A percentile compares a stretch with the other conserved stretches of the same genome.
These are phyloP conservation scores for Orius insidiosus DNA, from an alignment of 1,140 invertebrate species.

Conservation along the genomic window DNA sequence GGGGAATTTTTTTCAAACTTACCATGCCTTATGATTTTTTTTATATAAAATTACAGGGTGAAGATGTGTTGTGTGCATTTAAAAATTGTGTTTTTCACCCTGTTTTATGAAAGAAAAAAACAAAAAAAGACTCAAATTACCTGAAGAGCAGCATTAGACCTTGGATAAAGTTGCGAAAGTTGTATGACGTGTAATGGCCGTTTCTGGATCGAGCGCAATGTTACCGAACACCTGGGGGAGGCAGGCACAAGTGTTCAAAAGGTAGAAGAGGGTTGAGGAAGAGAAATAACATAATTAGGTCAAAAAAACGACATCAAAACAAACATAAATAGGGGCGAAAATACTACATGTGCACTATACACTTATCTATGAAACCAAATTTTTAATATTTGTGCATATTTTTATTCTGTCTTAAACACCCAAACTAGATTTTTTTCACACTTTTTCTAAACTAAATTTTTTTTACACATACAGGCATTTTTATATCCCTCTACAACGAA, in stretches of 20 bases:
- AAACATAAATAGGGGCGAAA: constrained; percentile 4
- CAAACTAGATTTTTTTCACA: no score
- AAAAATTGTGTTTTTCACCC: no score
- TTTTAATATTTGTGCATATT: no score
- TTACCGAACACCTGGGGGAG: constrained; percentile 85
- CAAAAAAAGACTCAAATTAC: constrained; percentile 42
- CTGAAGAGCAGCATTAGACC: constrained; percentile 97
- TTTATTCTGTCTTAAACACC: no score
- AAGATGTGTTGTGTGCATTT: neutral
- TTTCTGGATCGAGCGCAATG: constrained; percentile 79
- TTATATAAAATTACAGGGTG: neutral
- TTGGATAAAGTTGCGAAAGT: constrained; percentile 97
- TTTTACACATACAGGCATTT: no score
- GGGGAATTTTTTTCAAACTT: neutral
- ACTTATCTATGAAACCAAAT: neutral
- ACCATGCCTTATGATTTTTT: neutral
- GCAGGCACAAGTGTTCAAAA: constrained; percentile 7
- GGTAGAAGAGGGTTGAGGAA: constrained; percentile 6
- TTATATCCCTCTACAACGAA: no score
- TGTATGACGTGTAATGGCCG: constrained; percentile 94
- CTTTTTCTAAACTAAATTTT: no score
- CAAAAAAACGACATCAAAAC: constrained; percentile 9
- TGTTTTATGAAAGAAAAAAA: no score
- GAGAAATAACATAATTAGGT: constrained; percentile 9
- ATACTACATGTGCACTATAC: neutral